Evolutionary conservation across 2,888 invertebrate species (phyloP), one percentile per base, ranked within the genome.

Genomic region (Chrysina gloriosa): DNA sequence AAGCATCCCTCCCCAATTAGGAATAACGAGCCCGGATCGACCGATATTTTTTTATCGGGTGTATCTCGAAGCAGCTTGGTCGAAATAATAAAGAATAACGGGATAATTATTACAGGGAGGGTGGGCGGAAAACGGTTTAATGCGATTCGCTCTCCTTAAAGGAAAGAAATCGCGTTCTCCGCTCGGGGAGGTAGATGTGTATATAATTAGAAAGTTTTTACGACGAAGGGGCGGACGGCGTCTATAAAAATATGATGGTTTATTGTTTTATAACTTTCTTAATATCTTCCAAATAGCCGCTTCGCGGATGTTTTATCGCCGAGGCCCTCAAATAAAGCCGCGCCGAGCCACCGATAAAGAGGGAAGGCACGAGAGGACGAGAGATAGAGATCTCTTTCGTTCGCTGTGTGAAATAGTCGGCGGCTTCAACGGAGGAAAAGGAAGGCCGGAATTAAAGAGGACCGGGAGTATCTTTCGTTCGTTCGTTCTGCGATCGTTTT

Each of bases 191-290:
- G n/a, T 42, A 19, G 7, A 19, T 42, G 45, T 45, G 45, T 64
- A 50, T 34, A 48, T 48, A 64, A 64, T 64, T 64, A 64, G 36
- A 39, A 52, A 50, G 61, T 69, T 72, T 72, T 72, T 72, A 72
- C 65, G 69, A 67, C 9, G 52, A 66, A 70, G 67, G 65, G 72
- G 65, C 68, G 63, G 67, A 23, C 66, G 64, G 5, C 65, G 70
- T 69, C 71, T 71, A 67, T 72, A 72, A 72, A 72, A 72, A 72
- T 66, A 69, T 72, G 70, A 70, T 72, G 71, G 72, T 72, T 67
- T 72, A 71, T 72, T 72, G 71, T 72, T 71, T 71, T 68, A 71
- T 71, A 72, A 71, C 71, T 71, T 71, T 67, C 67, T 71, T 72
- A 69, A 64, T 67, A 69, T 69, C 69, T 66, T 69, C 69, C 67